Evolutionary conservation across 2,797 vertebrate genomes (phyloP).

Genomic region (Erethizon dorsatum): DNA sequence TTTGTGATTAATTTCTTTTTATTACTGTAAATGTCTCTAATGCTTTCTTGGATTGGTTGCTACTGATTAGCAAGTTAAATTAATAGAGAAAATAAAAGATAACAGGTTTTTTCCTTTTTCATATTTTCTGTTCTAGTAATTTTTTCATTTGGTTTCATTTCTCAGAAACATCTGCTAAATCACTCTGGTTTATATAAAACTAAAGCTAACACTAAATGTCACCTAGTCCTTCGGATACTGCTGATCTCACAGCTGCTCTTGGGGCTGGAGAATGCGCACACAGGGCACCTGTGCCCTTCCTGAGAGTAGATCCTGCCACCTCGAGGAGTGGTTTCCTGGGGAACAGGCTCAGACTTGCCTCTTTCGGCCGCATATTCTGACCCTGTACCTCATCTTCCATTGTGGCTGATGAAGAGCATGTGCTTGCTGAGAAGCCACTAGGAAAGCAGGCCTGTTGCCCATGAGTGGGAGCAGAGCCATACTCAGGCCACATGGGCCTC

Average conservation of each 20-base stretch:
- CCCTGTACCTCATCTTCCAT: neutral
- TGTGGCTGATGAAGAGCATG: rapidly evolving
- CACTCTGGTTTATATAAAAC: conserved; percentile 43
- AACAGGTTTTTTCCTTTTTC: neutral
- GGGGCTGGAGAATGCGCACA: neutral
- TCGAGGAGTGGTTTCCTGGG: neutral
- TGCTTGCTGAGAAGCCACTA: neutral
- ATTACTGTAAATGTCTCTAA: neutral
- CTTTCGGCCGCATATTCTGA: neutral
- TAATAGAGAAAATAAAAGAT: neutral
- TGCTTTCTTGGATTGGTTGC: neutral
- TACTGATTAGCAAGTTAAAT: conserved; percentile 15
- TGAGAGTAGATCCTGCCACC: neutral
- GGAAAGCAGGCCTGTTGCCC: neutral
- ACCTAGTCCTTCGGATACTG: conserved; percentile 18
- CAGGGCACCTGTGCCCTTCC: neutral
- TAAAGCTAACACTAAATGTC: neutral
- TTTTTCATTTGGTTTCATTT: conserved; percentile 17
- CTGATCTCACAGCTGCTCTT: neutral
- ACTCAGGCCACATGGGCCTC: neutral
- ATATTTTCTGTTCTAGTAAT: neutral
- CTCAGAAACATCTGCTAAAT: conserved; percentile 21
- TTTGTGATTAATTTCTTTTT: conserved; percentile 30
- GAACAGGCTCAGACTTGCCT: neutral
- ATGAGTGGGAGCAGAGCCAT: neutral